Percentiles rank a stretch among this genome's conserved stretches.
These are phyloP conservation scores for Panzeria rudis DNA, from an alignment of 2,888 invertebrate species.

Conservation along the genomic window DNA sequence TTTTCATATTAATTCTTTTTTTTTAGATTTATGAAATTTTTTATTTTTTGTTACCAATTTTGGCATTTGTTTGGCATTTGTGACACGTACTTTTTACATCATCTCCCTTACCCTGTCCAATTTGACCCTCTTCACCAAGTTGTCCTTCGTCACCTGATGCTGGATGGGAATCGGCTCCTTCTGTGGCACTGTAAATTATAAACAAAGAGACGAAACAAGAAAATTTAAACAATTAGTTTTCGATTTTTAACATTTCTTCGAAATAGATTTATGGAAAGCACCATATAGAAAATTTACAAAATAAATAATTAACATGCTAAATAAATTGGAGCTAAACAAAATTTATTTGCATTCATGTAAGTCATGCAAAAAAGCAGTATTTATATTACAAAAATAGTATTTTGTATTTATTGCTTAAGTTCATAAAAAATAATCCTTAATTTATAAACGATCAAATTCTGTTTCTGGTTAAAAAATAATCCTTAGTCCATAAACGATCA, in stretches of 20 bases:
- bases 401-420: background rate
- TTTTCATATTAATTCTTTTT: conserved; percentile 42
- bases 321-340: conserved; percentile 5
- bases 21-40: conserved; percentile 37
- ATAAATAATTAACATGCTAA: conserved; percentile 46
- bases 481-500: too few species aligned
- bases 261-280: conserved; percentile 41
- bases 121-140: conserved; percentile 90
- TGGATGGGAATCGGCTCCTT: conserved; percentile 94
- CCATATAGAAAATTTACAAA: conserved; percentile 33
- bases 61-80: conserved; percentile 74
- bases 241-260: background rate
- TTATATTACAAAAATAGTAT: background rate
- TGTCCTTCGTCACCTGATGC: conserved; percentile 91
- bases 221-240: conserved; percentile 38
- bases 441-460: too few species aligned
- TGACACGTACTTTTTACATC: conserved; percentile 81
- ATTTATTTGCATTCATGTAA: conserved; percentile 26
- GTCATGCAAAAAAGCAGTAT: conserved; percentile 18
- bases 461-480: too few species aligned
- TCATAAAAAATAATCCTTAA: background rate
- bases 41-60: conserved; percentile 74
- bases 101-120: conserved; percentile 88
- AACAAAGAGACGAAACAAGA: conserved; percentile 57
- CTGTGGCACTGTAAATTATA: conserved; percentile 89